phyloP scores from a whole-genome alignment of 2,888 invertebrate species.

The Bimastos eiseni region DNA sequence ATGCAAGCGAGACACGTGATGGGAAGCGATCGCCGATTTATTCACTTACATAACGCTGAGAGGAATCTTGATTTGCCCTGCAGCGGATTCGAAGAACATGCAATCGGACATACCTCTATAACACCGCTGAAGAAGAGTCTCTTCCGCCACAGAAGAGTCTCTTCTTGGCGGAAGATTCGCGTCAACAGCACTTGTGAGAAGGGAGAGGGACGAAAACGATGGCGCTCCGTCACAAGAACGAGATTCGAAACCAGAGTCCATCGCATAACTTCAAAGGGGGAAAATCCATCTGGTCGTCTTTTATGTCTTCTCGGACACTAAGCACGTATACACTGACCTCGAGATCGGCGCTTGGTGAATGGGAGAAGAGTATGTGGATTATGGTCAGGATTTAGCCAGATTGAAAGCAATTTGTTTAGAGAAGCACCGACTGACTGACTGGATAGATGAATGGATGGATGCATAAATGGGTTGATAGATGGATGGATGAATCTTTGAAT shows the following conservation, averaged over 20 bases:
- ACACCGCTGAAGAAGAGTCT: neutral
- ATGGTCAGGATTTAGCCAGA: neutral
- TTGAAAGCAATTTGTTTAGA: neutral
- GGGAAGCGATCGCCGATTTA: neutral
- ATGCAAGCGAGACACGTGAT: neutral
- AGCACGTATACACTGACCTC: neutral
- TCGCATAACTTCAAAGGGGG: neutral
- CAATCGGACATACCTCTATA: neutral
- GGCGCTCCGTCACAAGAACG: neutral
- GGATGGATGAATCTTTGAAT: neutral
- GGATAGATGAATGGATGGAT: neutral
- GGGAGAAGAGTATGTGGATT: neutral
- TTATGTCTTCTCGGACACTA: neutral
- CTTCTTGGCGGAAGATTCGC: neutral
- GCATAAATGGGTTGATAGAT: neutral
- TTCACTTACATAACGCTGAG: neutral
- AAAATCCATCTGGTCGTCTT: fast-evolving
- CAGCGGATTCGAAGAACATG: neutral
- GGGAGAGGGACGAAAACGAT: neutral
- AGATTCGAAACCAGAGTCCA: neutral
- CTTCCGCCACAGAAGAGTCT: too few relatives aligned
- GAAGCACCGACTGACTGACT: neutral
- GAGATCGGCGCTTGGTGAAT: too few relatives aligned
- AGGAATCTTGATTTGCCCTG: neutral
- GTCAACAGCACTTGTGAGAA: neutral